These are phyloP conservation scores for Gastrophryne carolinensis DNA, from an alignment of 2,797 vertebrate genomes.

Conservation along the genomic window DNA sequence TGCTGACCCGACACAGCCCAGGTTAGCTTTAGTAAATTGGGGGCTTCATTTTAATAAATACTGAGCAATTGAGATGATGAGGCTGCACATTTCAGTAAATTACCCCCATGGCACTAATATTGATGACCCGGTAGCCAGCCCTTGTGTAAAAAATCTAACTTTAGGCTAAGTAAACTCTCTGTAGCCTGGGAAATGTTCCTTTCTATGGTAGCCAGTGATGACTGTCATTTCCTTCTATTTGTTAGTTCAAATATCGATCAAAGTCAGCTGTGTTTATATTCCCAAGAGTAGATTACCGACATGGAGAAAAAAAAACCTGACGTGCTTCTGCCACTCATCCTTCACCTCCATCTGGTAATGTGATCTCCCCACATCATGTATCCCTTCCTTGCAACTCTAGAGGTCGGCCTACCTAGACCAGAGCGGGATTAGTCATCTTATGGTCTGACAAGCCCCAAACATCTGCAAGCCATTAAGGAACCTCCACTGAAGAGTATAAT, in stretches of 20 bases:
- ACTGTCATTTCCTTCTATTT: slow-evolving; percentile 5
- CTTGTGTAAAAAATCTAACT: slow-evolving; percentile 22
- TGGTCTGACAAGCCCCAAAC: slow-evolving; percentile 22
- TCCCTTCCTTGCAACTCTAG: slow-evolving; percentile 38
- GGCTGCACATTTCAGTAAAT: no score
- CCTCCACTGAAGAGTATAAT: slow-evolving; percentile 27
- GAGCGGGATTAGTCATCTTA: slow-evolving; percentile 35
- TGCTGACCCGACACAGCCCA: no score
- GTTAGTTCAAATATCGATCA: slow-evolving; percentile 30
- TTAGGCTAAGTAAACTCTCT: slow-evolving; percentile 1
- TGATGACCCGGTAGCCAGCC: background rate
- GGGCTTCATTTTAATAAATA: no score
- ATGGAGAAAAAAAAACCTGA: slow-evolving; percentile 30
- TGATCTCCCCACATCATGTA: slow-evolving; percentile 22
- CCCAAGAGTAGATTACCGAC: slow-evolving; percentile 30
- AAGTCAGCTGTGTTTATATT: slow-evolving; percentile 5
- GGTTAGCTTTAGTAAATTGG: no score
- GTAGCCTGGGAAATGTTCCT: slow-evolving; percentile 9
- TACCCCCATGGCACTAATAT: no score
- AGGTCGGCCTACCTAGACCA: slow-evolving; percentile 33
- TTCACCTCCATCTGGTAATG: slow-evolving; percentile 40
- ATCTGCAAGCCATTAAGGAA: slow-evolving; percentile 37
- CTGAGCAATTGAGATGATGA: no score
- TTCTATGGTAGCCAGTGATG: background rate
- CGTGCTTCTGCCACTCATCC: slow-evolving; percentile 34